Percentiles rank a stretch among this genome's conserved stretches.
These are phyloP conservation scores for Aramus guarauna DNA, from an alignment of 2,113 vertebrate species.

Conservation along the genomic window DNA sequence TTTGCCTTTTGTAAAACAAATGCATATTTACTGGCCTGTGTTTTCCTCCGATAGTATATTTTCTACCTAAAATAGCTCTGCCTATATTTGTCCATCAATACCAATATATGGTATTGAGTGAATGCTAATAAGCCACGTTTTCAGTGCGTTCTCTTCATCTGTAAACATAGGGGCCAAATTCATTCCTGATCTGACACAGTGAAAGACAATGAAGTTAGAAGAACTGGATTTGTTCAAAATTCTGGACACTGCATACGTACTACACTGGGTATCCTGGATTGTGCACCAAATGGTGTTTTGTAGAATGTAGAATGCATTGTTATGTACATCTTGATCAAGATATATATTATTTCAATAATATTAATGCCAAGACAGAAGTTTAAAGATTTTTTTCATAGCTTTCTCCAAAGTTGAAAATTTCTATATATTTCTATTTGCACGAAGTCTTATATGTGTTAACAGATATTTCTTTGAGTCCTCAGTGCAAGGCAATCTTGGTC, in stretches of 20 bases:
- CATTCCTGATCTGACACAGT: neutral
- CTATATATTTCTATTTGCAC: neutral
- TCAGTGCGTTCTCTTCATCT: neutral
- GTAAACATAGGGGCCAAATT: neutral
- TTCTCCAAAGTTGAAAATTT: neutral
- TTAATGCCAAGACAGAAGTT: neutral
- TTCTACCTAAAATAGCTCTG: neutral
- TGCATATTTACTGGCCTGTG: neutral
- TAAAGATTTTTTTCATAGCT: neutral
- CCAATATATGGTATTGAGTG: neutral
- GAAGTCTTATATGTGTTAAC: neutral
- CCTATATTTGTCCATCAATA: neutral
- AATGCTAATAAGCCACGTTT: neutral
- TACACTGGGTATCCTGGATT: neutral
- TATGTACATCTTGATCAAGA: neutral
- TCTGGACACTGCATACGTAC: neutral
- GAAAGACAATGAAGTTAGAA: neutral
- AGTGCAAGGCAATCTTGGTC: neutral
- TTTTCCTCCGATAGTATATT: neutral
- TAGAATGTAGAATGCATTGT: neutral
- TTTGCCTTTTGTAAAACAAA: neutral
- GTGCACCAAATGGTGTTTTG: neutral
- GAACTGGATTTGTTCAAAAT: neutral
- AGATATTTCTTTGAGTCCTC: neutral
- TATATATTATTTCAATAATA: neutral